A percentile compares a stretch with the other conserved stretches of the same genome.
Evolutionary conservation across 2,797 vertebrate species (phyloP).

Genomic region (Galaxias olidus): DNA sequence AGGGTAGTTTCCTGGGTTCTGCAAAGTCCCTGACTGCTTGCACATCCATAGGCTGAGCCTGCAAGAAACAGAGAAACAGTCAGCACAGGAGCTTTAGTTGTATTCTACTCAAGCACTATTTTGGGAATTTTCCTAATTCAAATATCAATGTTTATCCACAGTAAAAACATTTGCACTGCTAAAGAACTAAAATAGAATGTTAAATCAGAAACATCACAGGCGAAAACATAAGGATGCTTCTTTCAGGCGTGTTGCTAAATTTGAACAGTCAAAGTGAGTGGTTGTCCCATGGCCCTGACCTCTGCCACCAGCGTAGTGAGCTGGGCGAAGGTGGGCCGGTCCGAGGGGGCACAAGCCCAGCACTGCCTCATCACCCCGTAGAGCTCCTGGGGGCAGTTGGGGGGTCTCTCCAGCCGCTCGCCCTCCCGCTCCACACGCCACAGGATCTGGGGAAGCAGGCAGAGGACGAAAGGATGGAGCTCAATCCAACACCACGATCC

Average conservation of each 20-base stretch:
- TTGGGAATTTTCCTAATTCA: background rate
- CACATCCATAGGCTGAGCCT: slow-evolving; percentile 83
- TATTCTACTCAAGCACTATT: background rate
- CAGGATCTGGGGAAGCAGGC: slow-evolving; percentile 70
- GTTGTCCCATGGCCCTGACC: slow-evolving; percentile 54
- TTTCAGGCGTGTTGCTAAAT: background rate
- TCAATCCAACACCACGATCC: background rate
- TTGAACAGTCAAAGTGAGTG: background rate
- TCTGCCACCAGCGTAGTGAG: slow-evolving; percentile 76
- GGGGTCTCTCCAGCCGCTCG: slow-evolving; percentile 77
- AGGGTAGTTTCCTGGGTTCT: slow-evolving; percentile 78
- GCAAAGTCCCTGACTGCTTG: slow-evolving; percentile 73
- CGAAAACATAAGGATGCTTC: background rate
- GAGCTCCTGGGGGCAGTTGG: slow-evolving; percentile 81
- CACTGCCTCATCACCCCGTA: slow-evolving; percentile 81
- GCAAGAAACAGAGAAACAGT: background rate
- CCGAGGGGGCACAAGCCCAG: slow-evolving; percentile 77
- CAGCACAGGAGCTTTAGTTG: background rate
- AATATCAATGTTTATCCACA: background rate
- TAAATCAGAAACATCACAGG: background rate
- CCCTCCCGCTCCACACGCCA: slow-evolving; percentile 80
- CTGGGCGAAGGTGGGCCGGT: slow-evolving; percentile 79
- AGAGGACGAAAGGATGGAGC: background rate
- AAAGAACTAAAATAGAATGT: background rate
- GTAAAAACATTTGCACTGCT: no score